Conservation (phyloP, 2,113 vertebrate genomes). For the zebrafish (Danio rerio) region GRCz12tu NC_133180.1:70138501-70139000, state of each 20-base stretch:
- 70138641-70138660: not conserved
- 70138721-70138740: too few species aligned
- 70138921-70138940: not conserved
- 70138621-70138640: not conserved
- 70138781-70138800: too few species aligned
- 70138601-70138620: too few species aligned
- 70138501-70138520: conserved; percentile 16
- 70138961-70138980: too few species aligned
- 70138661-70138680: not conserved
- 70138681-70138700: not conserved
- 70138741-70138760: not conserved
- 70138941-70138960: not conserved
- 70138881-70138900: too few species aligned
- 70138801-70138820: too few species aligned
- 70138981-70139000: too few species aligned
- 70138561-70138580: not conserved
- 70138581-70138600: not conserved
- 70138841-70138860: not conserved
- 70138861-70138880: not conserved
- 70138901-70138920: too few species aligned
- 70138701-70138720: not conserved
- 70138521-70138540: not conserved
- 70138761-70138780: not conserved
- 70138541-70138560: not conserved
- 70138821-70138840: not conserved